Evolutionary conservation across 2,888 invertebrate species (phyloP).

Genomic region (Xanthia togata): DNA sequence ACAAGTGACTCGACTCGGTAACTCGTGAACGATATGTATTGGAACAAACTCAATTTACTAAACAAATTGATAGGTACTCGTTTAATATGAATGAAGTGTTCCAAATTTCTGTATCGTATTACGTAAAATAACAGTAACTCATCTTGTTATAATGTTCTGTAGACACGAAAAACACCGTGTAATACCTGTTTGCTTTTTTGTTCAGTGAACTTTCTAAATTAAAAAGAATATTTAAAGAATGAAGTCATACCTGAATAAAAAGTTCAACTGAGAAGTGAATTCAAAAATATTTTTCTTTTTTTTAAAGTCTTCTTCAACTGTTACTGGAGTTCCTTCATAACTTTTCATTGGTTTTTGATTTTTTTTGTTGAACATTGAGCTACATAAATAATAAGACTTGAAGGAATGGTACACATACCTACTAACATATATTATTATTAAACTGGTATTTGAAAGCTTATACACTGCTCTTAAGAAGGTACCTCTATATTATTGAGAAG

Average conservation of each 20-base stretch:
- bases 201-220: slow-evolving; percentile 40
- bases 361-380: slow-evolving; percentile 37
- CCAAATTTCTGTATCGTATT: slow-evolving; percentile 33
- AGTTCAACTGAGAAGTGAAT: slow-evolving; percentile 18
- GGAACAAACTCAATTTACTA: slow-evolving; percentile 15
- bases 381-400: slow-evolving; percentile 27
- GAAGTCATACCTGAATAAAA: slow-evolving; percentile 48
- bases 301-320: slow-evolving; percentile 37
- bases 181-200: slow-evolving; percentile 40
- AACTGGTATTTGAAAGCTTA: neutral
- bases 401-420: too few species aligned
- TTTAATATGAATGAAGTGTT: slow-evolving; percentile 14
- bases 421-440: neutral
- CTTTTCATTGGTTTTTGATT: slow-evolving; percentile 33
- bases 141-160: slow-evolving; percentile 27
- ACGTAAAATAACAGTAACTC: slow-evolving; percentile 35
- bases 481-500: neutral
- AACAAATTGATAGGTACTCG: slow-evolving; percentile 14
- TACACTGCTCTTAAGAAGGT: neutral
- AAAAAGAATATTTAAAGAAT: slow-evolving; percentile 48
- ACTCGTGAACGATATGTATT: neutral
- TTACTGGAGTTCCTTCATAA: slow-evolving; percentile 50
- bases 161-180: slow-evolving; percentile 36
- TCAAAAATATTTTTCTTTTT: slow-evolving; percentile 42
- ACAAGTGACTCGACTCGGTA: too few species aligned